These are phyloP conservation scores for Garra rufa DNA, from an alignment of 2,113 vertebrate species.

Conservation along the genomic window DNA sequence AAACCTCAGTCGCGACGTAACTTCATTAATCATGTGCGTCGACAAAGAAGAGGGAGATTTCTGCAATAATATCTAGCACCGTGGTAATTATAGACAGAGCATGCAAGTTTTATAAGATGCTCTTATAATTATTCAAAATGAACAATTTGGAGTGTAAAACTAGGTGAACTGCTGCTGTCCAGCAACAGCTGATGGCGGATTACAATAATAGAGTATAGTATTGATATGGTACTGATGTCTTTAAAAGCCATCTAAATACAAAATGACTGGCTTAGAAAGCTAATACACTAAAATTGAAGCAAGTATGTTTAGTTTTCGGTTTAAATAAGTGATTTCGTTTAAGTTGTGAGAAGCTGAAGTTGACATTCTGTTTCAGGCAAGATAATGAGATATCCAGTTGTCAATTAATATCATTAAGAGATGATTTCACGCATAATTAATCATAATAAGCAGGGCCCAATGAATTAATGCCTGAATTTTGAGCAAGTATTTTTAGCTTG, in stretches of 20 bases:
- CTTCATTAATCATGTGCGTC: not conserved
- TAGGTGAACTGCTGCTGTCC: not conserved
- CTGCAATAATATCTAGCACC: not conserved
- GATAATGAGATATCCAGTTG: slow-evolving; percentile 23
- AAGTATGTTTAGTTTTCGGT: not conserved
- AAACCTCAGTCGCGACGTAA: not conserved
- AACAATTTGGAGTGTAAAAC: not conserved
- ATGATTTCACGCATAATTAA: slow-evolving; percentile 18
- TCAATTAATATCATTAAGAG: slow-evolving; percentile 10
- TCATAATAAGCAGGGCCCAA: not conserved
- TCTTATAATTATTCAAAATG: not conserved
- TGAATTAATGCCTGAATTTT: not conserved
- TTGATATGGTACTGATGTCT: too few species aligned
- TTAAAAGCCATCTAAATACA: not conserved
- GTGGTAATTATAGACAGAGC: not conserved
- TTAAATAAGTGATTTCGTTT: not conserved
- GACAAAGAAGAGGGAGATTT: not conserved
- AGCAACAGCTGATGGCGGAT: not conserved
- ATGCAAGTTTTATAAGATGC: not conserved
- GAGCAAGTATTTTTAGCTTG: not conserved
- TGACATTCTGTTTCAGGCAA: not conserved
- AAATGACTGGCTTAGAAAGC: not conserved
- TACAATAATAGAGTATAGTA: not conserved
- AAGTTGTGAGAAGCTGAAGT: not conserved
- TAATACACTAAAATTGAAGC: not conserved